Conservation (phyloP, 1,140 invertebrate genomes). For the Caenorhabditis brenneri region DNA sequence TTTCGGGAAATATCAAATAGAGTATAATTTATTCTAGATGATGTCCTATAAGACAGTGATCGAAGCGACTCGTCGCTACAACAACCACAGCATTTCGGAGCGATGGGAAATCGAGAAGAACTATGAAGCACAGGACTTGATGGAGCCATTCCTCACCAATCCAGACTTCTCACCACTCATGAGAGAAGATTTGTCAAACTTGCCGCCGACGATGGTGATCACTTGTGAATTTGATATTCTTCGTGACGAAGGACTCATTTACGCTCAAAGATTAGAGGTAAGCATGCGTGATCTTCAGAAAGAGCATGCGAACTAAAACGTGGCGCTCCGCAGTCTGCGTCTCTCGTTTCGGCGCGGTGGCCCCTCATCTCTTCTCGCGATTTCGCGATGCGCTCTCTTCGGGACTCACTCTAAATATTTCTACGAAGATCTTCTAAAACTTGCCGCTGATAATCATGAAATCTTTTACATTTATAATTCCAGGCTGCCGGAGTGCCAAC, state of each 20-base stretch:
- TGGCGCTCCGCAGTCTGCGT: too few species aligned
- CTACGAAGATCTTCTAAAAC: too few species aligned
- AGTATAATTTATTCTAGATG: neutral
- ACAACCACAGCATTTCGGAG: neutral
- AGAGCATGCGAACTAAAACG: too few species aligned
- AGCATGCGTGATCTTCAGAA: too few species aligned
- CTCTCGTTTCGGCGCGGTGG: too few species aligned
- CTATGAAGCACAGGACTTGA: neutral
- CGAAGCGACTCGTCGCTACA: neutral
- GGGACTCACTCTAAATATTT: too few species aligned
- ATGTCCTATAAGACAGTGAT: neutral
- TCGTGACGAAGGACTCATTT: slow-evolving; percentile 56
- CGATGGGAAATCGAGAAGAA: neutral
- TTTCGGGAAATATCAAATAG: neutral
- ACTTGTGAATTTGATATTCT: slow-evolving; percentile 57
- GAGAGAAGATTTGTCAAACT: slow-evolving; percentile 16
- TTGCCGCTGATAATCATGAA: too few species aligned
- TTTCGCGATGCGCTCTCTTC: too few species aligned
- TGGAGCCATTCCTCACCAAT: slow-evolving; percentile 45
- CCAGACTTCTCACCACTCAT: slow-evolving; percentile 48
- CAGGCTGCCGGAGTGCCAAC: neutral
- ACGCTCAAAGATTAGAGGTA: slow-evolving; percentile 46
- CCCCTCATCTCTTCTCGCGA: too few species aligned
- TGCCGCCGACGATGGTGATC: slow-evolving; percentile 54
- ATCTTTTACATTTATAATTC: neutral